Evolutionary conservation across 1,140 invertebrate species (phyloP).

Genomic region (Colletes gigas): DNA sequence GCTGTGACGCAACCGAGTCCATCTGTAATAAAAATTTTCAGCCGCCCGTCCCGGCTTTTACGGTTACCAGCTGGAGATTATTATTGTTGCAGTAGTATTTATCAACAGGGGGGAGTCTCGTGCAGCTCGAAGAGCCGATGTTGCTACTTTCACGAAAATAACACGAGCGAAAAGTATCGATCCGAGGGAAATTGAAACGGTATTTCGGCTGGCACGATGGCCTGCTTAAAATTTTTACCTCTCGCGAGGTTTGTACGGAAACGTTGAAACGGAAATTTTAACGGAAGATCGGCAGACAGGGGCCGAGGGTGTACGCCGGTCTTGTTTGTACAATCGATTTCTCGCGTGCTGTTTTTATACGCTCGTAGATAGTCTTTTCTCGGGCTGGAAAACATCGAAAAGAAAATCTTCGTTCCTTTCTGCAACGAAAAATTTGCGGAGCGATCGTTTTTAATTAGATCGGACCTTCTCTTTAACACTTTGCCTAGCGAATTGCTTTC

Average conservation of each 20-base stretch:
- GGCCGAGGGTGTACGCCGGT: conserved; percentile 35
- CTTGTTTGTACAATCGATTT: conserved; percentile 73
- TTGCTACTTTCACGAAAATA: background rate
- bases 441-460: too few species aligned
- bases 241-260: conserved; percentile 60
- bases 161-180: background rate
- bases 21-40: background rate
- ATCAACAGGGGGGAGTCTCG: too few species aligned
- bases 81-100: background rate
- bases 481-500: too few species aligned
- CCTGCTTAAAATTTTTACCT: conserved; percentile 60
- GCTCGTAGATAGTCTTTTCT: conserved; percentile 37
- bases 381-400: conserved; percentile 44
- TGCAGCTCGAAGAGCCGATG: too few species aligned
- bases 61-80: background rate
- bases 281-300: conserved; percentile 56
- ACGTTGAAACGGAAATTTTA: conserved; percentile 64
- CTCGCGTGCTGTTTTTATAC: conserved; percentile 67
- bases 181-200: background rate
- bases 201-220: conserved; percentile 32
- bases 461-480: too few species aligned
- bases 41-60: background rate
- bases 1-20: background rate
- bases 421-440: too few species aligned
- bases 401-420: too few species aligned